Evolutionary conservation across 1,140 invertebrate genomes (phyloP), one percentile per base, ranked within the genome.

Genomic region (Phthorimaea operculella): DNA sequence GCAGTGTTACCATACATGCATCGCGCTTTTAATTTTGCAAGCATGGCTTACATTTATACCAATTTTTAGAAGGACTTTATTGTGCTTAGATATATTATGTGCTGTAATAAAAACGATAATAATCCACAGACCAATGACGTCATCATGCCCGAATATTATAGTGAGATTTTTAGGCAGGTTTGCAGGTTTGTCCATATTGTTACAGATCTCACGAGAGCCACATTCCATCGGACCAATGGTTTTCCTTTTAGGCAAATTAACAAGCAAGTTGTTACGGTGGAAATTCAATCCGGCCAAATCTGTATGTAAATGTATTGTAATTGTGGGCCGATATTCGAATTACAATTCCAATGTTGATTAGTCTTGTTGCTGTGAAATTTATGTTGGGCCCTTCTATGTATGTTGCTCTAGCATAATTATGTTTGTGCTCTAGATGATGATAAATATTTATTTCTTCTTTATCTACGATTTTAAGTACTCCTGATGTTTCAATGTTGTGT

Each of bases 221-320:
- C 76, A 78, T 74, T 72, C 66, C 59, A 72, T 65, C 60, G 54
- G 60, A 71, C 63, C 79, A 76, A 82, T 83, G 79, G 80, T 76
- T 76, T 77, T 74, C 77, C 77, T 83, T 83, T 83, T 82, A 83
- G 69, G 76, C 64, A 80, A 83, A 83, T 83, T 81, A 83, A 83
- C 78, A 79, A 76, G 75, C 67, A 63, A 65, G 63, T 66, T 74
- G 65, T 69, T 65, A 70, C 70, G 57, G 63, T 72, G 68, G 70
- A 76, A 77, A 80, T 79, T 80, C 74, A 83, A 82, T 82, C 72
- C 68, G 68, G 70, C 77, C 76, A 76, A 80, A 83, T 83, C 70
- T 79, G 69, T 80, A 83, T 83, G 78, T 79, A 76, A 83, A 83
- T 83, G 72, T 79, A 83, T 80, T 80, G 77, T 79, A 83, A 82